Evolutionary conservation across 2,113 vertebrate species (phyloP).

Genomic region (Xenopus tropicalis): UCB_Xtro_10.0 CM004447.2:83539001-83539500

Average conservation of each 20-base stretch:
- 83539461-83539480: too few relatives aligned
- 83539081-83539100: constrained; percentile 11
- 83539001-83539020: constrained; percentile 17
- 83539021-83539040: not conserved
- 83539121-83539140: constrained; percentile 4
- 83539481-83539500: too few relatives aligned
- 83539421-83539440: too few relatives aligned
- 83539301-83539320: too few relatives aligned
- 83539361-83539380: too few relatives aligned
- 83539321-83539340: too few relatives aligned
- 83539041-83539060: constrained; percentile 20
- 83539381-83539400: not conserved
- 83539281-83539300: too few relatives aligned
- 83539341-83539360: too few relatives aligned
- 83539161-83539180: constrained; percentile 12
- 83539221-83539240: too few relatives aligned
- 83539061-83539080: constrained; percentile 25
- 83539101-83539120: constrained; percentile 19
- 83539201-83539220: constrained; percentile 3
- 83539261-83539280: too few relatives aligned
- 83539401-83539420: not conserved
- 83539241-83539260: too few relatives aligned
- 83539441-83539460: too few relatives aligned
- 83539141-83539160: constrained; percentile 1
- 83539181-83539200: constrained; percentile 7